phyloP scores from a whole-genome alignment of 64 coral and sea anemone genomes.

The Pocillopora damicornis region DNA sequence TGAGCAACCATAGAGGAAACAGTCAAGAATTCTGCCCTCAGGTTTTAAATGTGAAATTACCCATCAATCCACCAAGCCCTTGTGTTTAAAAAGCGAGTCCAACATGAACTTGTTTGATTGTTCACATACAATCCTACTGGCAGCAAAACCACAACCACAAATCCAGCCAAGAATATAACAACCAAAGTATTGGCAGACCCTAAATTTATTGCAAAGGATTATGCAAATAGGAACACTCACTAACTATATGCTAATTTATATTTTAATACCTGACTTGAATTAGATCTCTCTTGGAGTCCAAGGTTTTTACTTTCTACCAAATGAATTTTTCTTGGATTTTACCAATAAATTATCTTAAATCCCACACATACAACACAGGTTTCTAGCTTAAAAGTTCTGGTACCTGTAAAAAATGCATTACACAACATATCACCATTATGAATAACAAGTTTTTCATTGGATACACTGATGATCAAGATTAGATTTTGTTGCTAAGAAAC shows the following conservation, averaged over 20 bases:
- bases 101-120: not conserved
- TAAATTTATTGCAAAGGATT: not conserved
- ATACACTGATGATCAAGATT: not conserved
- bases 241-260: not conserved
- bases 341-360: not conserved
- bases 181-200: not conserved
- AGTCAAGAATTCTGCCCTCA: not conserved
- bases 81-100: not conserved
- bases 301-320: not conserved
- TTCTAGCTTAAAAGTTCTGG: conserved; percentile 21
- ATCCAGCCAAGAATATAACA: not conserved
- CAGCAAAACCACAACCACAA: not conserved
- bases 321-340: conserved; percentile 14
- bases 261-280: not conserved
- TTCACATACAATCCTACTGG: not conserved
- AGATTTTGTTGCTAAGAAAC: conserved; percentile 23
- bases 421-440: conserved; percentile 4
- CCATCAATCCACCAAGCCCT: not conserved
- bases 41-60: not conserved
- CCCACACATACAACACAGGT: conserved; percentile 1
- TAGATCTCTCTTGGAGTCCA: conserved; percentile 4
- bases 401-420: conserved; percentile 28
- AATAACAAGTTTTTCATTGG: conserved; percentile 2
- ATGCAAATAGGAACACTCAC: conserved; percentile 21
- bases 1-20: not conserved